Base-by-base conservation (phyloP, 1,140 invertebrate species). In the Anastrepha ludens region DNA sequence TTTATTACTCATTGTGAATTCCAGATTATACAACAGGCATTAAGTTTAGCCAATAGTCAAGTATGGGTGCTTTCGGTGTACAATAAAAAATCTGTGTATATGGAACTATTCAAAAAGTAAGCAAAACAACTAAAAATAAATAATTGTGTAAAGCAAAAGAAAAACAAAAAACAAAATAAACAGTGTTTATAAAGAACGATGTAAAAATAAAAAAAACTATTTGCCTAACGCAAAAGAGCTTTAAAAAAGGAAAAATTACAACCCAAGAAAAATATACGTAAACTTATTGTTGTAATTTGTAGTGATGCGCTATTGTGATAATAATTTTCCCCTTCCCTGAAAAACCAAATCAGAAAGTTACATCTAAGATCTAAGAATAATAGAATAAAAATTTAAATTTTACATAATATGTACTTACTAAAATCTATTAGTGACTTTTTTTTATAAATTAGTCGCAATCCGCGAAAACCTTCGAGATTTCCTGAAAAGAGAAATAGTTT, bases 261-360 rank as follows among this genome's bases (percentile, higher is more conserved):
- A 60, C 85, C 15, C 59, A 39, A 39, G 62, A 62, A 62, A 86
- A 20, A 58, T 60, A 59, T 62, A 86, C 59, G 50, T 60, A 86
- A 86, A 86, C 15, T 58, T 62, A 55, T 50, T 81, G 74, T 81
- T 81, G 85, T 86, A 86, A 86, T 86, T 81, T 60, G 85, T 62
- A 29, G 85, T 86, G 85, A 86, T 86, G 85, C 85, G 58, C 59
- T 86, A 86, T 60, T 86, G 85, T 86, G 85, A 86, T 86, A 86
- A n/a, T 58, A 60, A 62, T 60, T 86, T 86, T 44, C 85, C 39
- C 9, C 15, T 55, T 9, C 47, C 47, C 47, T 62, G 62, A 86
- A 13, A 60, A 81, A 20, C 60, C 58, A 86, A 62, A 13, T 29
- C 4, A 81, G 17, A 17, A 11, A 81, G 8, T 50, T 55, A 47